Evolutionary conservation across 1,140 invertebrate genomes (phyloP), one percentile per base, ranked within the genome.

Genomic region (Magallana angulata): DNA sequence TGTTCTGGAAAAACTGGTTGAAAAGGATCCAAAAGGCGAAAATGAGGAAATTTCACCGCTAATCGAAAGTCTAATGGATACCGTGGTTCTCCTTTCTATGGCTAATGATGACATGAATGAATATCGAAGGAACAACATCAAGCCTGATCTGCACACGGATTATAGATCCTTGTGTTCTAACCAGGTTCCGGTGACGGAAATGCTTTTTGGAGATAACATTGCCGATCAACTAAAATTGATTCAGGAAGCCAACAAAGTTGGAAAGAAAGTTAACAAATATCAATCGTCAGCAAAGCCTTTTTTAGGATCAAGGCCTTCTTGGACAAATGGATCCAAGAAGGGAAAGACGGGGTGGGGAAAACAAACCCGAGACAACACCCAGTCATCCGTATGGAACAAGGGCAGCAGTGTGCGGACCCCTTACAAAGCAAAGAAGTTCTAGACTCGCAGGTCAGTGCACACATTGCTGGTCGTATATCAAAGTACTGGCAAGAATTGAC

Each of bases 121-220:
- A n/a, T 48, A 48, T 16, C 30, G 85, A 57, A 14, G 85, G 8
- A 68, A 58, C 68, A 85, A n/a, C 18, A 85, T 85, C 24, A 64
- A 57, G 16, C 59, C 59, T 57, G n/a, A 57, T 62, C 11, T 85
- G 12, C 9, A 71, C 3, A 56, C 24, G 36, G 36, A 85, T 3
- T 85, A 85, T 16, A 36, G 36, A 56, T 68, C 64, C 12, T 16
- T 85, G 71, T 85, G 85, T 57, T 85, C 85, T 56, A 80, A 12
- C n/a, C 57, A 76, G 24, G 71, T 56, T 18, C 48, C 64, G 8
- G 71, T 85, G 12, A 85, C 85, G 7, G 68, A 58, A 30, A 76
- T 76, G 48, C 14, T 85, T 16, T 36, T 85, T 85, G 68, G 85
- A 57, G 57, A 85, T 76, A 80, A 80, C 16, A 68, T 85, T 14